Conservation (phyloP, 2,797 vertebrate genomes). For the Australoheros facetus region DNA sequence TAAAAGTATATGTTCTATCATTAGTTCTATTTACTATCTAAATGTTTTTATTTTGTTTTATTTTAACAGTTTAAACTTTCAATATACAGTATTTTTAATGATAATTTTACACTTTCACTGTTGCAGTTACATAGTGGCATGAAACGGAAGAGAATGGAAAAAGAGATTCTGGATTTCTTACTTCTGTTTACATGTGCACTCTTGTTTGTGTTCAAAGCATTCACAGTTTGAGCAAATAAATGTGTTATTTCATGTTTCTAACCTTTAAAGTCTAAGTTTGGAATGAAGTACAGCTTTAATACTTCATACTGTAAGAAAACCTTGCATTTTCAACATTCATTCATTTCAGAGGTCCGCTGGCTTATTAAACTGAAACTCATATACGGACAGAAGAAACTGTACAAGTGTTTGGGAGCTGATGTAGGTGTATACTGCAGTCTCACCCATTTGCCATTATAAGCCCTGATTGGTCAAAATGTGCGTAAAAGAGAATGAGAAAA, state of each 20-base stretch:
- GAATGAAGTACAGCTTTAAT: neutral
- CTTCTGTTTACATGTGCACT: neutral
- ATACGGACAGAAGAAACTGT: neutral
- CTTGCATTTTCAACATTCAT: neutral
- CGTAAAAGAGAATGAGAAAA: conserved; percentile 33
- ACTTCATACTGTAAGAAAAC: neutral
- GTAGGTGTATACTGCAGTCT: neutral
- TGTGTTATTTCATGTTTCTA: neutral
- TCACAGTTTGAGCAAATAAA: neutral
- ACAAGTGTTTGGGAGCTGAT: neutral
- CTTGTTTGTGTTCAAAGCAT: neutral
- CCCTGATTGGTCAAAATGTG: conserved; percentile 24
- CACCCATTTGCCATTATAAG: neutral
- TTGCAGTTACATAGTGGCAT: neutral
- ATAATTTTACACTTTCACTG: neutral
- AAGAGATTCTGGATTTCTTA: neutral
- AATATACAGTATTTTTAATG: neutral
- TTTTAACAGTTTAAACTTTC: neutral
- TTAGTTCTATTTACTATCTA: neutral
- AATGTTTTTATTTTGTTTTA: neutral
- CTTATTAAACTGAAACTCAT: neutral
- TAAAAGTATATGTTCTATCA: neutral
- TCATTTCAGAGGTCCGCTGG: neutral
- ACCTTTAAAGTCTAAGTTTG: neutral
- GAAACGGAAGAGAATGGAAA: neutral